Conservation (phyloP, 2,888 invertebrate genomes). For the Leucophenga montana region DNA sequence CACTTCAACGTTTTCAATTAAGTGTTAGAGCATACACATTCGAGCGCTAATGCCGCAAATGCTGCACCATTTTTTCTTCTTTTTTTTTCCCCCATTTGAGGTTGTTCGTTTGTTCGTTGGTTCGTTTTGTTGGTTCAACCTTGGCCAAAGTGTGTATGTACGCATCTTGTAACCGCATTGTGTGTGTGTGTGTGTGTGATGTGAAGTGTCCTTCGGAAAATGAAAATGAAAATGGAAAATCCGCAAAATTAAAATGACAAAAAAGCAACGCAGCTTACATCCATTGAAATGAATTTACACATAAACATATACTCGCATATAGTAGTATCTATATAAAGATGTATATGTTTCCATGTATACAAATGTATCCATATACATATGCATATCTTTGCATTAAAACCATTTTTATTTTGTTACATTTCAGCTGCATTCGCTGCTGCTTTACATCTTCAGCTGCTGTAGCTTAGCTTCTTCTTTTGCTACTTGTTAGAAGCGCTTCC, state of each 20-base stretch:
- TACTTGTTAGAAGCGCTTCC: background rate
- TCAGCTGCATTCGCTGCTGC: background rate
- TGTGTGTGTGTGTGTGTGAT: background rate
- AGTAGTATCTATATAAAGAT: background rate
- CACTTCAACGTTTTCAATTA: conserved; percentile 26
- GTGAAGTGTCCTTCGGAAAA: conserved; percentile 38
- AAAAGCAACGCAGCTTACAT: conserved; percentile 54
- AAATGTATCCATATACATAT: background rate
- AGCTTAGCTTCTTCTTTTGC: background rate
- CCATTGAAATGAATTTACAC: background rate
- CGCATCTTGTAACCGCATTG: conserved; percentile 32
- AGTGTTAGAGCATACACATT: conserved; percentile 3
- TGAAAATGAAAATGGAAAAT: conserved; percentile 62
- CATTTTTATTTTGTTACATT: too few species aligned
- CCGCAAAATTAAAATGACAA: conserved; percentile 68
- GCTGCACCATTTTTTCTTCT: conserved; percentile 2
- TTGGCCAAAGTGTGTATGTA: conserved; percentile 14
- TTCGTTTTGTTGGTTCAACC: conserved; percentile 19
- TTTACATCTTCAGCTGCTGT: background rate
- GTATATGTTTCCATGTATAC: background rate
- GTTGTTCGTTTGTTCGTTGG: too few species aligned
- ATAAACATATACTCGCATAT: background rate
- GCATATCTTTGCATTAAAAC: background rate
- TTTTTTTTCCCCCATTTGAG: background rate
- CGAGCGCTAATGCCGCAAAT: conserved; percentile 1